Evolutionary conservation across 2,888 invertebrate genomes (phyloP).

Genomic region (Cryptosula pallasiana): DNA sequence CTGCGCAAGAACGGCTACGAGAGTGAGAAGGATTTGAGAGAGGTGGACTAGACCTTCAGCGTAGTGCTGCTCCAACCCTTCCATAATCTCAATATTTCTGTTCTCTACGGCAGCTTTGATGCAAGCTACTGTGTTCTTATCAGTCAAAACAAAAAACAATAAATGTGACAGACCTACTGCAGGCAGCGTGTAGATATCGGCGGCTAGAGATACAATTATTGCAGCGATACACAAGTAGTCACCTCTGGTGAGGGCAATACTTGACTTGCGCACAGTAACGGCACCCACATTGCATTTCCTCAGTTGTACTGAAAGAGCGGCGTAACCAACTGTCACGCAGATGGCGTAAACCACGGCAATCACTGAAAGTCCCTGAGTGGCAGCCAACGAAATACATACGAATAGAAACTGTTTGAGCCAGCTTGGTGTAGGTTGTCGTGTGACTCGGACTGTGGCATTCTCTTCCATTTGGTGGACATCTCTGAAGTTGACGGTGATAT

Average conservation of each 20-base stretch:
- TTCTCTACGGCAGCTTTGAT: neutral
- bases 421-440: neutral
- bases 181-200: neutral
- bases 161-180: neutral
- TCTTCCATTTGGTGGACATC: neutral
- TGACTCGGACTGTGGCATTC: neutral
- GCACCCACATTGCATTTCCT: neutral
- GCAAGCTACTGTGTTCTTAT: neutral
- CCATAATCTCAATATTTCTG: constrained; percentile 14
- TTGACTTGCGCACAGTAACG: neutral
- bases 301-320: neutral
- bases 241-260: neutral
- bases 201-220: neutral
- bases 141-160: neutral
- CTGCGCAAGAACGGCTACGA: neutral
- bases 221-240: neutral
- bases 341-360: neutral
- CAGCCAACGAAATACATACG: neutral
- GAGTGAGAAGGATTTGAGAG: neutral
- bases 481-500: constrained; percentile 16
- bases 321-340: neutral
- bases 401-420: constrained; percentile 25
- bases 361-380: neutral
- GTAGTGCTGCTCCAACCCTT: constrained; percentile 9
- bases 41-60: neutral